phyloP scores from a whole-genome alignment of 2,888 invertebrate genomes.

The Orthosia cruda region DNA sequence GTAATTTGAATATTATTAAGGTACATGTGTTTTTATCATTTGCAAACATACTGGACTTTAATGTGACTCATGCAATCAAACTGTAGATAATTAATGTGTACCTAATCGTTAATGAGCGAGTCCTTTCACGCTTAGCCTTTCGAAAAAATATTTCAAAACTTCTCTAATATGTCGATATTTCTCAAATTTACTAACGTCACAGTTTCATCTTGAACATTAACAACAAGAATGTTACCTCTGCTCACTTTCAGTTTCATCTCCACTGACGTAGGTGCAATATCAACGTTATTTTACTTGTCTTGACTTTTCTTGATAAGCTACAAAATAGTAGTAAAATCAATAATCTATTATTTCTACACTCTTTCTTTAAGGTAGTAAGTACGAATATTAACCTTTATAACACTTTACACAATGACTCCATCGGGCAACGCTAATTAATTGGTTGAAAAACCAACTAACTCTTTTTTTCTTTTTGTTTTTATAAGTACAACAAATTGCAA shows the following conservation, averaged over 20 bases:
- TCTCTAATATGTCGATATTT: conserved; percentile 5
- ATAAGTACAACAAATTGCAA: too few species aligned
- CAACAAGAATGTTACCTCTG: conserved; percentile 25
- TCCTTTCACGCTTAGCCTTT: conserved; percentile 41
- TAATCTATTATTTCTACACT: background rate
- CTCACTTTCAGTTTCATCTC: conserved; percentile 34
- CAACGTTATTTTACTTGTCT: conserved; percentile 9
- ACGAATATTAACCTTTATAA: too few species aligned
- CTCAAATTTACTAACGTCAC: conserved; percentile 23
- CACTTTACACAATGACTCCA: background rate
- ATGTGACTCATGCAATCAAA: background rate
- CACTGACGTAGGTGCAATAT: conserved; percentile 5
- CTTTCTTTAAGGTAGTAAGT: background rate
- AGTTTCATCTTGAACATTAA: conserved; percentile 35
- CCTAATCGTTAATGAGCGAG: conserved; percentile 30
- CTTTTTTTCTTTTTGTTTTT: too few species aligned
- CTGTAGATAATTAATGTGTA: conserved; percentile 28
- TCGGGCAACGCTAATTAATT: background rate
- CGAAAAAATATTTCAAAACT: conserved; percentile 32
- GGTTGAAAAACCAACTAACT: too few species aligned
- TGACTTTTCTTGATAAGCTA: background rate
- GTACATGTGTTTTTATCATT: background rate
- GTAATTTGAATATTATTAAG: conserved; percentile 1
- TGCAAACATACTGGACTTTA: background rate
- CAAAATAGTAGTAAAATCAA: background rate